Conservation (phyloP, 1,140 invertebrate genomes). For the Tetramorium alpestre region DNA sequence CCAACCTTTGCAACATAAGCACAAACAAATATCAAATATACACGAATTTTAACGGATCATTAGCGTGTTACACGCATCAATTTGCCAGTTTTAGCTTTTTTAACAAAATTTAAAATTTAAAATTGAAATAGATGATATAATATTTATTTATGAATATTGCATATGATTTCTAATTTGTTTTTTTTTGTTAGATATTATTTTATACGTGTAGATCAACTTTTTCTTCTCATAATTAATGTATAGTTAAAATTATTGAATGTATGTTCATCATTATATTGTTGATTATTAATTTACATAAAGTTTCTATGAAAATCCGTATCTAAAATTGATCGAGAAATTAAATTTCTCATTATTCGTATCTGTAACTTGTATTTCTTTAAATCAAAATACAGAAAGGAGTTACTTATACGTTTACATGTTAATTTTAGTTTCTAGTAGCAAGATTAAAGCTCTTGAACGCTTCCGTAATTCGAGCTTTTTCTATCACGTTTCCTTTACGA, state of each 20-base stretch:
- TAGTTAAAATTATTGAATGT: background rate
- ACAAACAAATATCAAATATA: background rate
- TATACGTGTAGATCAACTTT: background rate
- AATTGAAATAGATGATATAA: background rate
- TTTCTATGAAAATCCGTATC: background rate
- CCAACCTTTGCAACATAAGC: no score
- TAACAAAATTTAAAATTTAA: background rate
- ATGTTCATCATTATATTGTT: background rate
- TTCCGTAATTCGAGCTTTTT: slow-evolving; percentile 52
- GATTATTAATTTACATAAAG: background rate
- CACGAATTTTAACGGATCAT: background rate
- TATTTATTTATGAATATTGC: background rate
- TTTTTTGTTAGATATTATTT: background rate
- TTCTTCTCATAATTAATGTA: background rate
- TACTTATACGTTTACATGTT: slow-evolving; percentile 43
- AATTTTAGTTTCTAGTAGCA: slow-evolving; percentile 41
- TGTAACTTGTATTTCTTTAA: background rate
- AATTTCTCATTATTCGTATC: background rate
- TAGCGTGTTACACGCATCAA: background rate
- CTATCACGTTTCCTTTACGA: slow-evolving; percentile 35
- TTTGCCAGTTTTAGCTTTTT: background rate
- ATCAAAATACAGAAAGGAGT: background rate
- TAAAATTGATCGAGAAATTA: slow-evolving; percentile 16
- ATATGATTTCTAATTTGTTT: background rate
- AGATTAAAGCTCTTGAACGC: slow-evolving; percentile 35